A percentile compares a stretch with the other conserved stretches of the same genome.
Evolutionary conservation across 2,888 invertebrate genomes (phyloP).

Genomic region (Oxycera nigricornis): DNA sequence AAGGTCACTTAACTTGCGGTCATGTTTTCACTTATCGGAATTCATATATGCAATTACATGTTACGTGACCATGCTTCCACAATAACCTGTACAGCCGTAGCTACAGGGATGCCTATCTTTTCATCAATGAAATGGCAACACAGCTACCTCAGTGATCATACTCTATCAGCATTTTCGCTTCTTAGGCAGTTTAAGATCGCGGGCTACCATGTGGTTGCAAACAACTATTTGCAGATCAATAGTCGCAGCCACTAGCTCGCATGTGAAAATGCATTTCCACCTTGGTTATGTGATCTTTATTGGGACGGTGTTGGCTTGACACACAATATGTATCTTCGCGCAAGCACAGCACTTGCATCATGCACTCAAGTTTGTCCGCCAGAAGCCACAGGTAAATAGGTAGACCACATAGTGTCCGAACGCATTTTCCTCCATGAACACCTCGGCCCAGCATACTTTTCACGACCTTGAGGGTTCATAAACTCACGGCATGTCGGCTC

Average conservation of each 20-base stretch:
- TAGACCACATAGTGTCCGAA: neutral
- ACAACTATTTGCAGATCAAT: conserved; percentile 4
- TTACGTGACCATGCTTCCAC: too few relatives aligned
- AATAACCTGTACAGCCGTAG: too few relatives aligned
- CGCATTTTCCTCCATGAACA: neutral
- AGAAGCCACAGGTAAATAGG: neutral
- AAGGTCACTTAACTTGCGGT: too few relatives aligned
- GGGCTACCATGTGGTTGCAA: neutral
- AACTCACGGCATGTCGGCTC: conserved; percentile 30
- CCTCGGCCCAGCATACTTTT: neutral
- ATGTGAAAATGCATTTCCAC: conserved; percentile 3
- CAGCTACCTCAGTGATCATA: neutral
- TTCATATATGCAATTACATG: too few relatives aligned
- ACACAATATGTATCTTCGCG: neutral
- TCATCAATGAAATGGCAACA: neutral
- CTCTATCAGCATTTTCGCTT: neutral
- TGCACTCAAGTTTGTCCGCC: neutral
- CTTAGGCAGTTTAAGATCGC: neutral
- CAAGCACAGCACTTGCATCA: neutral
- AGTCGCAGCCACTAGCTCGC: neutral
- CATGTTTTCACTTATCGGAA: too few relatives aligned
- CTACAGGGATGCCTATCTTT: too few relatives aligned
- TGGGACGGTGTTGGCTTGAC: neutral
- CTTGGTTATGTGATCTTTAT: neutral
- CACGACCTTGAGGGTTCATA: conserved; percentile 45